phyloP scores from a whole-genome alignment of 92 coral and sea anemone species.

The Zoanthus solanderi region DNA sequence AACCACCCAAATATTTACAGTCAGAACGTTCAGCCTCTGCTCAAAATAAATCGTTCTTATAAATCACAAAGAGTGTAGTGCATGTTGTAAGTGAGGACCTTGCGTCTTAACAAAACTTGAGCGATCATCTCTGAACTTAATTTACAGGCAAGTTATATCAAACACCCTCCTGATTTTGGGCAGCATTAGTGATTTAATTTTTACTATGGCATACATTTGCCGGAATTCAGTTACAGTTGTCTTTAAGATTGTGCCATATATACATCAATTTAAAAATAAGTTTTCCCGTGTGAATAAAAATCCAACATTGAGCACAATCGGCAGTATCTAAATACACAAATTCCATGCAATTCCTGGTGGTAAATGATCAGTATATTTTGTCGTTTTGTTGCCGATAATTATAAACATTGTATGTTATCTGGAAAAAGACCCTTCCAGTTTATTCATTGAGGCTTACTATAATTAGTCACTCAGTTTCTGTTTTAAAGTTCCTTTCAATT shows the following conservation, averaged over 20 bases:
- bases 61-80: too few species aligned
- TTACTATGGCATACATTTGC: not conserved
- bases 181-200: not conserved
- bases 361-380: not conserved
- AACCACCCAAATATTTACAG: too few species aligned
- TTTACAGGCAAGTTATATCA: too few species aligned
- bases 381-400: not conserved
- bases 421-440: too few species aligned
- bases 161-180: not conserved
- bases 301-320: not conserved
- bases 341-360: constrained; percentile 11
- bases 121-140: too few species aligned
- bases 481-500: too few species aligned
- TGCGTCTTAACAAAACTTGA: too few species aligned
- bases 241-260: not conserved
- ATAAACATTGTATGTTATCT: not conserved
- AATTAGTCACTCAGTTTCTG: too few species aligned
- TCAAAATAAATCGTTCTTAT: too few species aligned
- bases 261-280: not conserved
- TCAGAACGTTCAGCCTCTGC: too few species aligned
- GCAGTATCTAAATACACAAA: constrained; percentile 20
- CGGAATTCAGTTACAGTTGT: not conserved
- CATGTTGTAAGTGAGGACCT: too few species aligned
- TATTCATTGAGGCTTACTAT: too few species aligned
- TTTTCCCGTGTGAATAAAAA: constrained; percentile 31